Evolutionary conservation across 2,797 vertebrate genomes (phyloP).

Genomic region (Thunnus albacares): DNA sequence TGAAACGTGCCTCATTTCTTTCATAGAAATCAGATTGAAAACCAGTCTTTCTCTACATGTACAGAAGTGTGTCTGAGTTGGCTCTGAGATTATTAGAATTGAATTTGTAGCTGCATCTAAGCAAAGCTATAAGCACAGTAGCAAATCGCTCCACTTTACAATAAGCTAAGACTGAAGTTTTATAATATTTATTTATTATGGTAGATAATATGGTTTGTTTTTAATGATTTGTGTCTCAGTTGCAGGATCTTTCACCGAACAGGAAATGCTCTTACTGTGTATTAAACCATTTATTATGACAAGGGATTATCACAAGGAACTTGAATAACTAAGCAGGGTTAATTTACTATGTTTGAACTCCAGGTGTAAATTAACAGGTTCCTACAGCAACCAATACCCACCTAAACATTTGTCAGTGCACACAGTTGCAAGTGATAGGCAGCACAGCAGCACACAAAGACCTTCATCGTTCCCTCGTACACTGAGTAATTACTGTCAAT

Average conservation of each 20-base stretch:
- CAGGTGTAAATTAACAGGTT: conserved; percentile 25
- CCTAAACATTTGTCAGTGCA: conserved; percentile 2
- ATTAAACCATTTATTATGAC: background rate
- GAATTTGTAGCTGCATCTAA: background rate
- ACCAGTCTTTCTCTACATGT: background rate
- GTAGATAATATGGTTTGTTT: background rate
- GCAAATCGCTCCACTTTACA: background rate
- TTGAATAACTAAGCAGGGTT: conserved; percentile 12
- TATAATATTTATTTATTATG: background rate
- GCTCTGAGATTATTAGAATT: background rate
- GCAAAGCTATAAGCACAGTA: background rate
- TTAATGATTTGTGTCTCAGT: background rate
- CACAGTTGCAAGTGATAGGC: conserved; percentile 5
- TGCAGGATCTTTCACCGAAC: background rate
- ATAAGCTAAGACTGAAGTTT: background rate
- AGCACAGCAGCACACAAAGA: conserved; percentile 6
- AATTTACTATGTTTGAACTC: conserved; percentile 17
- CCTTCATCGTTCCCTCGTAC: background rate
- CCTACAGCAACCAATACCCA: conserved; percentile 42
- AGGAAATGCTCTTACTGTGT: background rate
- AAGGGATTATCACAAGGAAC: background rate
- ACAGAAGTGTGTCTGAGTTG: conserved; percentile 24
- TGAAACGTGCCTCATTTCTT: conserved; percentile 37
- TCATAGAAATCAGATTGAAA: conserved; percentile 4
- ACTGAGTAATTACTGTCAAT: conserved; percentile 37